Evolutionary conservation across 2,888 invertebrate genomes (phyloP), one percentile per base, ranked within the genome.

Genomic region (Anarsia innoxiella): DNA sequence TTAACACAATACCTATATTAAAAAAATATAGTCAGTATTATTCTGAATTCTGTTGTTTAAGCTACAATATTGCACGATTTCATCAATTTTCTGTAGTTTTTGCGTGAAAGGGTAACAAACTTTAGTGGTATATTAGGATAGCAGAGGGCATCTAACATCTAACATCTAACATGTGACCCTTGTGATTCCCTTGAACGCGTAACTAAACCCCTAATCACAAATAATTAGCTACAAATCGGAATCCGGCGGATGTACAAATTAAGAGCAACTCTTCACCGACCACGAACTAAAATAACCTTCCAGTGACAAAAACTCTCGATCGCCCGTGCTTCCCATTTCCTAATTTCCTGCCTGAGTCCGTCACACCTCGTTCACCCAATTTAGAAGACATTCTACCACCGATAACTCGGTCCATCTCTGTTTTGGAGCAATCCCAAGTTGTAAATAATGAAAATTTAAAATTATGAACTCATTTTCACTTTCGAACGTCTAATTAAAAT

Each of bases 321-420:
- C 39, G 48, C 32, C 42, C 56, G 51, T 52, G 63, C 65, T 67
- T 67, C 66, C 65, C 62, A 65, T 72, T 76, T 72, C 72, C 71
- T 72, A 71, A 74, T 71, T 73, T 71, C 76, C 76, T 68, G 68
- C 51, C 42, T 3, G 15, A 5, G 15, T 10, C 27, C 53, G 56
- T 69, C 66, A 61, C 64, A 66, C 66, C 63, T 64, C 61, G 56
- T 63, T 60, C 61, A 48, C 52, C 53, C 60, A 63, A 65, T 66
- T 65, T 59, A 61, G 49, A 12, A 40, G 48, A 48, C 64, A 59
- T 62, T 62, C 61, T 61, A 34, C 37, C 23, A 23, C 12, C 25
- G n/a, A n/a, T n/a, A n/a, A n/a, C n/a, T n/a, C n/a, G n/a, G n/a
- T n/a, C n/a, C 26, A 12, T 30, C 30, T 26, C 27, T 11, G 28